A percentile compares a stretch with the other conserved stretches of the same genome.
Evolutionary conservation across 2,888 invertebrate genomes (phyloP).

Genomic region (Arrhopalites spinosus): DNA sequence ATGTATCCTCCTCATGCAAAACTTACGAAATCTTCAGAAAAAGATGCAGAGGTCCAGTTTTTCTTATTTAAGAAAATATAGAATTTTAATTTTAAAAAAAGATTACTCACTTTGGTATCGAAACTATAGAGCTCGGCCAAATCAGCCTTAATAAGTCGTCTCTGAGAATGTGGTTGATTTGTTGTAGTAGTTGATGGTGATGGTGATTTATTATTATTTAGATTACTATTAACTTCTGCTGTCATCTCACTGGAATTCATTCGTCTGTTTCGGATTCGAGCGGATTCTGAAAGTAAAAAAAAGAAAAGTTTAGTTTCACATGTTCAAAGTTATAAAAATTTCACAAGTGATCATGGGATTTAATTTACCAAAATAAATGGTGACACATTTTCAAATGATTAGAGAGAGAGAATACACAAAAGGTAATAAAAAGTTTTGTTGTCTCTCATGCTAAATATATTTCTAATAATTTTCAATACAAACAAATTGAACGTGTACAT

Average conservation of each 20-base stretch:
- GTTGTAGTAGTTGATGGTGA: slow-evolving; percentile 17
- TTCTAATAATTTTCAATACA: too few species aligned
- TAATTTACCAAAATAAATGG: not conserved
- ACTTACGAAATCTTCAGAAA: too few species aligned
- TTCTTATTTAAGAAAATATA: not conserved
- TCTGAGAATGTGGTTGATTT: slow-evolving; percentile 40
- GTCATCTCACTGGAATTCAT: slow-evolving; percentile 48
- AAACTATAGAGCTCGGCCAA: slow-evolving; percentile 53
- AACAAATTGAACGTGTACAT: too few species aligned
- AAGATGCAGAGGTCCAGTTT: too few species aligned
- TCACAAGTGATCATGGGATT: not conserved
- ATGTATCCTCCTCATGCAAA: not conserved
- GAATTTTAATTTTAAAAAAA: not conserved
- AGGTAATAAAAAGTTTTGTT: too few species aligned
- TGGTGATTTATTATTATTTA: slow-evolving; percentile 47
- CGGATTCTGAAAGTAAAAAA: slow-evolving; percentile 46
- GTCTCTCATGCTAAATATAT: too few species aligned
- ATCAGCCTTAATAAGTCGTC: slow-evolving; percentile 55
- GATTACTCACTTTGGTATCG: slow-evolving; percentile 51
- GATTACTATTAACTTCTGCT: slow-evolving; percentile 46
- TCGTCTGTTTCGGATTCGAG: slow-evolving; percentile 48
- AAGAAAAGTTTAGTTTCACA: not conserved
- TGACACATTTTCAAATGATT: too few species aligned
- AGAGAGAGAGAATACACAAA: too few species aligned
- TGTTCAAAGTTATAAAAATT: not conserved